Base-by-base conservation (phyloP, 1,140 invertebrate species). In the Drosophila biarmipes region DNA sequence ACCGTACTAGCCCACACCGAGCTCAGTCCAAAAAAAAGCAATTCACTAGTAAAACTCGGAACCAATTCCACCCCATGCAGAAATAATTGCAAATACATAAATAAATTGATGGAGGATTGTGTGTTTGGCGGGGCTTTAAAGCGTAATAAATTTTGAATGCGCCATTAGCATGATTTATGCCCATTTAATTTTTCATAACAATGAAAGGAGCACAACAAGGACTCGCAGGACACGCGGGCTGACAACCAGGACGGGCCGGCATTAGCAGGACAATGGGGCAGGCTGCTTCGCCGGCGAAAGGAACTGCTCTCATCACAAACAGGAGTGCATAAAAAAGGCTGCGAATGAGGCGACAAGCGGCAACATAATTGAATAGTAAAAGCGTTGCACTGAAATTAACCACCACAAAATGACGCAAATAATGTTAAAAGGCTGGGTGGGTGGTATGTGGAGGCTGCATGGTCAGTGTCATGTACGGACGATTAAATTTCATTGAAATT, bases 101-200 rank as follows among this genome's bases (percentile, higher is more conserved):
- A 67, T 59, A 87, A 78, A 73, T 75, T 81, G 73, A 74, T 80
- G 78, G 40, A 24, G 64, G 67, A 56, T 53, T 59, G 45, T 63
- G 62, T 55, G 31, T 62, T 43, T 29, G 46, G 48, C 54, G 46
- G 49, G 82, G 82, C 78, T 89, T 87, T 89, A 87, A 87, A 87
- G 84, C 82, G 52, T 89, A 87, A 87, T 87, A 90, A 90, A 86
- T 90, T 90, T 90, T 90, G 69, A 90, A 90, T 90, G 85, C 86
- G 77, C 85, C 85, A 90, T 90, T 90, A 90, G 85, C 85, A 90
- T 90, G 85, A 90, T 90, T 90, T 90, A 90, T 90, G 85, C 77
- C 85, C 82, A 90, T 90, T 90, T 90, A 90, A 90, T 90, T 90
- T 90, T 90, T 89, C 79, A 89, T 89, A 89, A 89, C 84, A 89